A percentile compares a stretch with the other conserved stretches of the same genome.
phyloP scores from a whole-genome alignment of 1,140 invertebrate genomes.

The Dryas iulia region DNA sequence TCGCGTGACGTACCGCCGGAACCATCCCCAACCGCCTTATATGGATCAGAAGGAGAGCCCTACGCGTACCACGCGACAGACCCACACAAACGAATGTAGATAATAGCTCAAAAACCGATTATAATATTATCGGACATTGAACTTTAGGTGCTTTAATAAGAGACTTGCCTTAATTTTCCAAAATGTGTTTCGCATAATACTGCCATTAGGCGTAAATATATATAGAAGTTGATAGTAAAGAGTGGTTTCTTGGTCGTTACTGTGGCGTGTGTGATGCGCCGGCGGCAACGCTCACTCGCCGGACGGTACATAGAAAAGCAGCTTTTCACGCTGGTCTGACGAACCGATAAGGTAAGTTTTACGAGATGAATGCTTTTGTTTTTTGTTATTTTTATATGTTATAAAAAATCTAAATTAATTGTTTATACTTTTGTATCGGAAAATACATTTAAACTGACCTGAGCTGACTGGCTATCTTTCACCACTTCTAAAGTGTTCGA shows the following conservation, averaged over 20 bases:
- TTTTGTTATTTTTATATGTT: too few relatives aligned
- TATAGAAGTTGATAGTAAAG: conserved; percentile 24
- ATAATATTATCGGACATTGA: conserved; percentile 37
- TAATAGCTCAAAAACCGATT: conserved; percentile 54
- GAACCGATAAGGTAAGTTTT: conserved; percentile 62
- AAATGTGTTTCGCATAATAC: conserved; percentile 44
- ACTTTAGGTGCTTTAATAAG: conserved; percentile 48
- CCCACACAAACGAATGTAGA: conserved; percentile 55
- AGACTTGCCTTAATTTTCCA: conserved; percentile 52
- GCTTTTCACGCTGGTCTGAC: conserved; percentile 61
- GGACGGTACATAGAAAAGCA: conserved; percentile 41
- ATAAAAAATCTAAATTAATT: too few relatives aligned
- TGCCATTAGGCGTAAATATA: conserved; percentile 33
- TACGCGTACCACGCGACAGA: conserved; percentile 64
- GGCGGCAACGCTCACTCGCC: conserved; percentile 45
- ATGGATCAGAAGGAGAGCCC: conserved; percentile 67
- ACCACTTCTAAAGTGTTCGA: too few relatives aligned
- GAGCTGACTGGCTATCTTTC: too few relatives aligned
- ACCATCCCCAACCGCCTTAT: conserved; percentile 60
- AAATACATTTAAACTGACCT: too few relatives aligned
- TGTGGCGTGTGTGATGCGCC: conserved; percentile 60
- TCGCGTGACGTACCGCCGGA: conserved; percentile 19
- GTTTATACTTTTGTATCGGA: too few relatives aligned
- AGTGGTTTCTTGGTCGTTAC: conserved; percentile 37
- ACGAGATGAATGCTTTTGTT: too few relatives aligned